These are phyloP conservation scores for Carlito syrichta DNA, from an alignment of 2,113 vertebrate genomes.

Conservation along the genomic window DNA sequence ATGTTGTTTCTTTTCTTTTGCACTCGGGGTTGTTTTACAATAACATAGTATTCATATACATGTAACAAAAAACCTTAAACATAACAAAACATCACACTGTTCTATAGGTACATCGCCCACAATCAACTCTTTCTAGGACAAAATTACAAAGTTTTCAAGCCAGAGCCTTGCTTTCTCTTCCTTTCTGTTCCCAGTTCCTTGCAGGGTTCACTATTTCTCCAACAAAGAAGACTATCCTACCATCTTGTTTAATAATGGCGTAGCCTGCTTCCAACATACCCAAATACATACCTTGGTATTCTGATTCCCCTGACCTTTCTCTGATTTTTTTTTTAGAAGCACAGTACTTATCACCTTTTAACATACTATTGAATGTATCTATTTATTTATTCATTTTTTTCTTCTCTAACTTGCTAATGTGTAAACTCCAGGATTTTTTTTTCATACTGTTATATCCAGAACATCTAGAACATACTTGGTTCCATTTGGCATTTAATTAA, in stretches of 20 bases:
- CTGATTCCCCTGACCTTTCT: not conserved
- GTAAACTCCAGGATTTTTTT: not conserved
- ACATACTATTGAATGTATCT: not conserved
- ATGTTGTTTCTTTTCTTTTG: not conserved
- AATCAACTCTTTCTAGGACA: not conserved
- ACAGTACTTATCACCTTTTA: not conserved
- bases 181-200: not conserved
- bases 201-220: not conserved
- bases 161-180: not conserved
- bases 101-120: not conserved
- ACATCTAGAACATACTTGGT: not conserved
- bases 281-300: not conserved
- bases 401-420: not conserved
- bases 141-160: not conserved
- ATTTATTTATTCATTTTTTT: not conserved
- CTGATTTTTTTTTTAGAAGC: not conserved
- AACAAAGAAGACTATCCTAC: not conserved
- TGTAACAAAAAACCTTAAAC: not conserved
- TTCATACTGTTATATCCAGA: not conserved
- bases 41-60: not conserved
- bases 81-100: not conserved
- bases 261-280: not conserved
- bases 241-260: not conserved
- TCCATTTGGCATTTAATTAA: not conserved
- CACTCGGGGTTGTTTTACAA: not conserved